Evolutionary conservation across 2,113 vertebrate genomes (phyloP), one percentile per base, ranked within the genome.

Genomic region (Oceanites oceanicus): DNA sequence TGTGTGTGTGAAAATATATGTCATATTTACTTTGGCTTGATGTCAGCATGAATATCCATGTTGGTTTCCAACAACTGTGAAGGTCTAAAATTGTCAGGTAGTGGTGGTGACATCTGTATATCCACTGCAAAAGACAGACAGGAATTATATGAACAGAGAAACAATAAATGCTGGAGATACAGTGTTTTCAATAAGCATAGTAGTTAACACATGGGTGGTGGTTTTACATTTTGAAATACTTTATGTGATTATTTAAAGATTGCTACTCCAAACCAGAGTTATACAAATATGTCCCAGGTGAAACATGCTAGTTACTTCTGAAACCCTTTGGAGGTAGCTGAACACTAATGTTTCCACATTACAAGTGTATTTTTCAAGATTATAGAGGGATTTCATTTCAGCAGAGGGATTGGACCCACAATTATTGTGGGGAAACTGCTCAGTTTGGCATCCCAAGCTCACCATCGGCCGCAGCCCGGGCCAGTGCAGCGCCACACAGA

Each of bases 401-500:
- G 20, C 40, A 70, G 55, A 42, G 38, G 56, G 20, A 12, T 5
- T 44, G 36, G 32, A 38, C 10, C 73, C 50, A 12, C 40, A 53
- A 0, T 49, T 53, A 8, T 4, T 12, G 19, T 21, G 65, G 49
- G 52, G 47, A 23, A 53, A 29, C 22, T 6, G 22, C 66, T 68
- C 10, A 0, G 7, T 22, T 16, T 32, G 73, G 42, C 0, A 0
- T 11, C 36, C 52, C 62, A 29, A 8, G 45, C 97, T 96, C 94
- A 99, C 99, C 90, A 0, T 97, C 29, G 1, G 97, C 76, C 2
- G 15, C 58, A 76, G 97, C 97, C 72, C 74, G 93, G 88, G 92
- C 97, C 74, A 99, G 97, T 13, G n/a, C 17, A 22, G 96, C 50
- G 11, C 93, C 92, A 15, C 97, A 98, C 17, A 98, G 68, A 49